phyloP scores from a whole-genome alignment of 2,888 invertebrate genomes.

The Boloria selene region DNA sequence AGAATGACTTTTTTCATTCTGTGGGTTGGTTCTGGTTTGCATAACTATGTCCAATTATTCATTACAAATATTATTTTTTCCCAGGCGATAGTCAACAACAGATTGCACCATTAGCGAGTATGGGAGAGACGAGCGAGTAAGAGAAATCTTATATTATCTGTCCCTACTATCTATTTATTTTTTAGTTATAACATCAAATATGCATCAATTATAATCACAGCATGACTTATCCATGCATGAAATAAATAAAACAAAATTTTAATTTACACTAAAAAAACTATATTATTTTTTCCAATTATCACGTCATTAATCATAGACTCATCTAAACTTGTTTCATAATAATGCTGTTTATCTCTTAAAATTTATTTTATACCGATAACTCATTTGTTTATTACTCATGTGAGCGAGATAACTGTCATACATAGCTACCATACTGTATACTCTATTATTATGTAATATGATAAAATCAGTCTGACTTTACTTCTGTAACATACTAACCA shows the following conservation, averaged over 20 bases:
- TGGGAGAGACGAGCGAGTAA: conserved; percentile 86
- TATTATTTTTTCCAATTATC: not conserved
- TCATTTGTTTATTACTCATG: not conserved
- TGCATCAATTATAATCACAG: conserved; percentile 6
- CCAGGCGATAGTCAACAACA: conserved; percentile 78
- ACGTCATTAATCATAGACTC: too few relatives aligned
- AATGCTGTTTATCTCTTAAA: not conserved
- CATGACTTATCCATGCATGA: conserved; percentile 20
- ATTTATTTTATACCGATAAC: not conserved
- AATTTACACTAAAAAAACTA: too few relatives aligned
- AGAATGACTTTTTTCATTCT: too few relatives aligned
- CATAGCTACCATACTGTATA: not conserved
- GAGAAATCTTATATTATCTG: conserved; percentile 42
- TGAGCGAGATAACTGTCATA: not conserved
- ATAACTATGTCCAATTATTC: too few relatives aligned
- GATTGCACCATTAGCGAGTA: conserved; percentile 83
- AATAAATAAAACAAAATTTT: too few relatives aligned
- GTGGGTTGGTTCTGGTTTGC: too few relatives aligned
- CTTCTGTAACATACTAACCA: too few relatives aligned
- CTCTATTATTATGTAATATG: too few relatives aligned
- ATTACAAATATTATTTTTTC: conserved; percentile 36
- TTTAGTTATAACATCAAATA: conserved; percentile 4
- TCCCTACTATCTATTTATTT: not conserved
- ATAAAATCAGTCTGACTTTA: too few relatives aligned
- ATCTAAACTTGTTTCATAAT: not conserved